Conservation (phyloP, 2,113 vertebrate genomes). For the Tor tambroides region DNA sequence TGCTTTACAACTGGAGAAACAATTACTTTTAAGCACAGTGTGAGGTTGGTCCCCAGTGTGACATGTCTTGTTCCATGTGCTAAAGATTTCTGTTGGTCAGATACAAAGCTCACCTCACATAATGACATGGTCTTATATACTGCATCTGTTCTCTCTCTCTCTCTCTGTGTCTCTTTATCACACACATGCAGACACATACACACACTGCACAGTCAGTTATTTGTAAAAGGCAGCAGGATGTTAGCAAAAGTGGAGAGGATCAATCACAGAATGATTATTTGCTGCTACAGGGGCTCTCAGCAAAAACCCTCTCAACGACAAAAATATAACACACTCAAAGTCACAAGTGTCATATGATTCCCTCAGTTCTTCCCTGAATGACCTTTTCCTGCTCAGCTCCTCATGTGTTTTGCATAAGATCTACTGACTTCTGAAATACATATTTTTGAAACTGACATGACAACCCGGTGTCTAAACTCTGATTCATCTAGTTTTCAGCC, state of each 20-base stretch:
- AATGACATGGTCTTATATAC: neutral
- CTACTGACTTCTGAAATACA: neutral
- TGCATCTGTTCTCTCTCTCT: neutral
- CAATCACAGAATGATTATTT: neutral
- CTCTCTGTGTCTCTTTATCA: neutral
- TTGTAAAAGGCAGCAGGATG: constrained; percentile 33
- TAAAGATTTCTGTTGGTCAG: constrained; percentile 10
- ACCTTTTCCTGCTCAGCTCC: neutral
- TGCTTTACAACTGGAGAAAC: constrained; percentile 25
- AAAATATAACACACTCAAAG: constrained; percentile 1
- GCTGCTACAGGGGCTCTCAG: neutral
- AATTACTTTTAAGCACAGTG: constrained; percentile 34
- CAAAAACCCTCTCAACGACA: neutral
- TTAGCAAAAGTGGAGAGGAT: neutral
- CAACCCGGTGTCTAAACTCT: neutral
- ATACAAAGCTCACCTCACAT: neutral
- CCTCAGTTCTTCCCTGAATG: neutral
- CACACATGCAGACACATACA: neutral
- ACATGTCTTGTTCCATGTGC: neutral
- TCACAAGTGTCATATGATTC: constrained; percentile 6
- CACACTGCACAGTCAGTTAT: neutral
- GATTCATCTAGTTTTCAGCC: neutral
- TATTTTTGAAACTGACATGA: neutral
- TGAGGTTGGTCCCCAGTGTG: neutral
- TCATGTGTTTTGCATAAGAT: neutral